Evolutionary conservation across 2,888 invertebrate species (phyloP), one percentile per base, ranked within the genome.

Genomic region (Cataglyphis cursor): DNA sequence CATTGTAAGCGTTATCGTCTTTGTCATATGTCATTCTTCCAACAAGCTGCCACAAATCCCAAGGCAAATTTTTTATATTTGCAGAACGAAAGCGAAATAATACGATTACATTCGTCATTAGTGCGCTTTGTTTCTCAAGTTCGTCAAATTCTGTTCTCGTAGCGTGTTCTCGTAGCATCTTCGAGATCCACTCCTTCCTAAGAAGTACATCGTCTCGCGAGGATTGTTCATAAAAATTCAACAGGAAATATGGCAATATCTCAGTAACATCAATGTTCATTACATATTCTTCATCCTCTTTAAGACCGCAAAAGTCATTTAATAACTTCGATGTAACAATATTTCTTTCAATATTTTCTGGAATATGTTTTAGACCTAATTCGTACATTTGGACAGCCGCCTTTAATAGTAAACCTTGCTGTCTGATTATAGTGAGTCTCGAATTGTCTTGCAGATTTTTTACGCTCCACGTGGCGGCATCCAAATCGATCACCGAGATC

Each of bases 361-460:
- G 24, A 38, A 21, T 12, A 28, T 12, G 57, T 90, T 65, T 51
- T 6, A 24, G 0, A n/a, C 5, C 12, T 12, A 48, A 76, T 74
- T 35, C 78, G 54, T 38, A 86, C 10, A 84, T 85, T 51, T 66
- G 74, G 35, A 80, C 68, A 8, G 73, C 87, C 31, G 89, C 88
- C 84, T 54, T 94, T 73, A 28, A 95, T 92, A 95, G 91, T 73
- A 95, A 95, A 4, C 95, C 95, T 74, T 96, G 96, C 92, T 97
- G 97, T 85, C 96, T 96, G 3, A 96, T 94, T 41, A 96, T 92
- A 91, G 96, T 96, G 41, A 96, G 92, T 2, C 92, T 91, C 0
- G 96, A 96, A 93, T 96, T 95, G 4, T 94, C 94, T 76, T 95
- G 95, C n/a, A 97, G 92, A 59, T 96, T 95, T 87, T 93, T 88